Base-by-base conservation (phyloP, 2,113 vertebrate species). In the Callospermophilus lateralis region DNA sequence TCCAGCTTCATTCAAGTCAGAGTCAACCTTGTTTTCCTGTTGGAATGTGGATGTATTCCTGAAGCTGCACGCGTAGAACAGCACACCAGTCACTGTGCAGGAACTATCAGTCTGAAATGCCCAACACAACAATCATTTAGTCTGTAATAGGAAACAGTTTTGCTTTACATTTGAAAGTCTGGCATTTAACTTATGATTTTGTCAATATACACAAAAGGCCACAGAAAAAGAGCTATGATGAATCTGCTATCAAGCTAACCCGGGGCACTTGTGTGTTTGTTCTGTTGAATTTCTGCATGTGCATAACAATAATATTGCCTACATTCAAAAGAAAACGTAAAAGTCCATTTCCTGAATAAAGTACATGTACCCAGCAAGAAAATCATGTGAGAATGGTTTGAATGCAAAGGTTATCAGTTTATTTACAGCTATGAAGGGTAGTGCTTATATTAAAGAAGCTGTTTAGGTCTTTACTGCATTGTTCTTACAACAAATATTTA, bases 101-200 rank as follows among this genome's bases (percentile, higher is more conserved):
- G 70, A 78, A 81, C 76, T 80, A 61, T 11, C 90, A 72, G 51
- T 92, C 51, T 45, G 78, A 97, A 93, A 92, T 32, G 73, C 76
- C 72, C 78, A 96, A 93, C n/a, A 76, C 81, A 90, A 92, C 37
- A 68, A 81, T 68, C 84, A 16, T 81, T 96, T 86, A 92, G 39
- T 84, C 79, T 63, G 63, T 84, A 92, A 78, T 87, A 90, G 67
- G 45, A 93, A 97, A 94, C 76, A 51, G 76, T 87, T 96, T 91
- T 93, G 89, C 72, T 90, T 94, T 97, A 84, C 92, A 87, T 93
- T 95, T 90, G 67, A 90, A 87, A 94, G 77, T 87, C 81, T 96
- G 90, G 72, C 94, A 94, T 97, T 96, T 97, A 95, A 92, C 86
- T 97, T 90, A 93, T 65, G 76, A 90, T 91, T 97, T 93, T 95